Conservation (phyloP, 2,113 vertebrate genomes). For the Laterallus jamaicensis region DNA sequence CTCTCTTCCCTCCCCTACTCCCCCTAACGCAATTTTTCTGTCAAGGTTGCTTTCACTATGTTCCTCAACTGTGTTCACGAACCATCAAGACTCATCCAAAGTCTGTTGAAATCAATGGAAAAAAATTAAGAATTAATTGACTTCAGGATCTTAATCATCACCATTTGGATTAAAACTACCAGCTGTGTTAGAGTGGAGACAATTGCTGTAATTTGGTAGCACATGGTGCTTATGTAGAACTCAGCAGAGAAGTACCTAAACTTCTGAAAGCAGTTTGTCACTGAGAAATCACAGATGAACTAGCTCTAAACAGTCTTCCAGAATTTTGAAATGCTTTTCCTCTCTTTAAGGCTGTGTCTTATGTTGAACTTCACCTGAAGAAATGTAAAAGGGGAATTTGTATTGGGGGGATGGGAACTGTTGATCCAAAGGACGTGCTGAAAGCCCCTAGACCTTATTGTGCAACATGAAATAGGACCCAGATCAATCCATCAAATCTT, state of each 20-base stretch:
- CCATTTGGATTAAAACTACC: not conserved
- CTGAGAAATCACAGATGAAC: not conserved
- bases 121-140: not conserved
- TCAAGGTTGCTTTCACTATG: not conserved
- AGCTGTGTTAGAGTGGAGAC: not conserved
- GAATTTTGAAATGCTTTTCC: not conserved
- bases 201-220: not conserved
- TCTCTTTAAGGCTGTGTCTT: not conserved
- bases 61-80: not conserved
- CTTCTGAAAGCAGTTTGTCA: not conserved
- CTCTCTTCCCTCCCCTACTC: not conserved
- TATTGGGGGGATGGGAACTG: not conserved
- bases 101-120: not conserved
- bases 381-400: not conserved
- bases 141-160: not conserved
- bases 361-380: not conserved
- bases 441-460: not conserved
- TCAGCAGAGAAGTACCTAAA: rapidly evolving
- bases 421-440: not conserved
- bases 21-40: not conserved
- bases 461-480: not conserved
- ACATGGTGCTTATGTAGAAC: not conserved
- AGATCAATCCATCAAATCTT: not conserved
- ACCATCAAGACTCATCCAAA: not conserved
- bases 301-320: not conserved